A percentile compares a stretch with the other conserved stretches of the same genome.
phyloP scores from a whole-genome alignment of 2,888 invertebrate genomes.

The Polydrusus cervinus region DNA sequence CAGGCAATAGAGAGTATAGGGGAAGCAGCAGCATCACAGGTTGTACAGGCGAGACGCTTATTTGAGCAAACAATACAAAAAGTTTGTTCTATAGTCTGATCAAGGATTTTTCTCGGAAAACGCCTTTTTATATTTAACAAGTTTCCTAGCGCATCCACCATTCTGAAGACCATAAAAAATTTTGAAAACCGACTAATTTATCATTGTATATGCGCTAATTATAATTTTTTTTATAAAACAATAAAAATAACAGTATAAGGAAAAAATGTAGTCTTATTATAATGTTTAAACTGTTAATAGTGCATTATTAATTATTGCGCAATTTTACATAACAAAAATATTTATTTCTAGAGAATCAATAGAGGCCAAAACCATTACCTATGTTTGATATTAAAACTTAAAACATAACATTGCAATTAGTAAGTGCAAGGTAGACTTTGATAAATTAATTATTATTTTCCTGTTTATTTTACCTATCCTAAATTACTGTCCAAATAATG shows the following conservation, averaged over 20 bases:
- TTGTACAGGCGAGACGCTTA: too few relatives aligned
- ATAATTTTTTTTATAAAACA: too few relatives aligned
- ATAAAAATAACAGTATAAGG: neutral
- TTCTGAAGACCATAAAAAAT: neutral
- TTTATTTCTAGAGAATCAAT: neutral
- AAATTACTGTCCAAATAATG: neutral
- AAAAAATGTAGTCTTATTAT: neutral
- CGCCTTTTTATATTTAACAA: neutral
- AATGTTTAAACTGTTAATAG: neutral
- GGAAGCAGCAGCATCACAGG: too few relatives aligned
- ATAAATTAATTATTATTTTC: too few relatives aligned
- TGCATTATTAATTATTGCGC: neutral
- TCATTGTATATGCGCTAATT: too few relatives aligned
- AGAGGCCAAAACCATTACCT: neutral
- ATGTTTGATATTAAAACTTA: neutral
- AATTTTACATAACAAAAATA: conserved; percentile 6
- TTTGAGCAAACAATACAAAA: too few relatives aligned
- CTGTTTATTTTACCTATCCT: too few relatives aligned
- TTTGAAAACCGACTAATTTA: neutral
- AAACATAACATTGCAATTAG: too few relatives aligned
- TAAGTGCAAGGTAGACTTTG: too few relatives aligned
- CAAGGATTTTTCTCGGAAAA: too few relatives aligned
- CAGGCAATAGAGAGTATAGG: too few relatives aligned
- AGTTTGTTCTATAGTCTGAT: too few relatives aligned
- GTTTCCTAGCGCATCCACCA: neutral